Conservation (phyloP, 2,888 invertebrate genomes). For the Netelia virgata region DNA sequence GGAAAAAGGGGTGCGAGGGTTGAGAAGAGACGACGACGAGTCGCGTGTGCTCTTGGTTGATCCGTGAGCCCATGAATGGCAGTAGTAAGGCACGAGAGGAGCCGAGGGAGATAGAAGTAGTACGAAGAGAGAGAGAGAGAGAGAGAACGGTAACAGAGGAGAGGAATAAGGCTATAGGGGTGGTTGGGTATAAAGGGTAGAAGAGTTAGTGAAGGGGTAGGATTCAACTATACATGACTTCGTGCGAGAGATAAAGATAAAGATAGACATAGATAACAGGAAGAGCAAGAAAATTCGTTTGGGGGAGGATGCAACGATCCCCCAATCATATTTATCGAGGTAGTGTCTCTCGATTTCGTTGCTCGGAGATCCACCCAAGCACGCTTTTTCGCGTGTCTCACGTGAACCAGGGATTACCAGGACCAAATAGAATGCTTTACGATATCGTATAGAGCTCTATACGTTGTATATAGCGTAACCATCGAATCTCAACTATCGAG, state of each 20-base stretch:
- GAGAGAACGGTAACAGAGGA: too few relatives aligned
- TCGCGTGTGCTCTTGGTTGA: conserved; percentile 63
- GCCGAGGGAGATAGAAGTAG: background rate
- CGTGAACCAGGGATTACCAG: conserved; percentile 81
- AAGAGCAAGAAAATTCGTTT: conserved; percentile 52
- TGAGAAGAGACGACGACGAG: conserved; percentile 43
- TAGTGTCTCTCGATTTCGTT: conserved; percentile 73
- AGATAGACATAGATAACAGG: conserved; percentile 29
- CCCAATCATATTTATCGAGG: conserved; percentile 84
- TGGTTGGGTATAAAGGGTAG: conserved; percentile 43
- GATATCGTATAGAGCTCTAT: conserved; percentile 69
- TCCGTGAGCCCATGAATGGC: conserved; percentile 63
- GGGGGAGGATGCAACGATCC: conserved; percentile 73
- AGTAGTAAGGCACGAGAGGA: conserved; percentile 45
- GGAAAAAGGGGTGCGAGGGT: conserved; percentile 55
- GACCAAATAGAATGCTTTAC: conserved; percentile 81
- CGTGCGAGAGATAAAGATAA: conserved; percentile 48
- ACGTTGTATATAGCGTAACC: conserved; percentile 53
- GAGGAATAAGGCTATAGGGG: conserved; percentile 15
- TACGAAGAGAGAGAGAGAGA: too few relatives aligned
- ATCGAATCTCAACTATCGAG: conserved; percentile 52
- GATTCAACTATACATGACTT: conserved; percentile 33
- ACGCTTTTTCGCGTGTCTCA: conserved; percentile 72
- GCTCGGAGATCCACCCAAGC: conserved; percentile 71
- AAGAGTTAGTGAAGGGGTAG: conserved; percentile 62